Base-by-base conservation (phyloP, 2,888 invertebrate genomes). In the Coelogynopora nodosa region DNA sequence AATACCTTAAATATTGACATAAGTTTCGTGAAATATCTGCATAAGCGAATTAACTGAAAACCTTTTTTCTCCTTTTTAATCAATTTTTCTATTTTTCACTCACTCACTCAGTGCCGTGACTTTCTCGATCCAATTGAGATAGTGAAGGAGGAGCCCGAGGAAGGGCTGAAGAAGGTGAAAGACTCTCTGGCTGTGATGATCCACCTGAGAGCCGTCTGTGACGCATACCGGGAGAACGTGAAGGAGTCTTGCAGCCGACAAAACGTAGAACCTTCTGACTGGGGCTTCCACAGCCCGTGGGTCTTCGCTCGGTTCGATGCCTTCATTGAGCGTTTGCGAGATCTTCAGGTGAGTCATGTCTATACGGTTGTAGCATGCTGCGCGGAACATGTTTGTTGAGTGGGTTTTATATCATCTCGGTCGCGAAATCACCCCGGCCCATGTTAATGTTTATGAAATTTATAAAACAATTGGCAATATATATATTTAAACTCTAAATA, bases 71-170 rank as follows among this genome's bases (percentile, higher is more conserved):
- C n/a, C n/a, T n/a, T n/a, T n/a, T n/a, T n/a, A n/a, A n/a, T n/a
- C n/a, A n/a, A n/a, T n/a, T n/a, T n/a, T n/a, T n/a, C n/a, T n/a
- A n/a, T n/a, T n/a, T n/a, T n/a, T n/a, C n/a, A n/a, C n/a, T n/a
- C 49, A 10, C 49, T 28, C 0, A 1, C 1, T 5, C 31, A 87
- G 87, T 67, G 67, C 0, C 86, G 85, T 27, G 30, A 31, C 18
- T 87, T 86, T 74, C 85, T 87, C 1, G 84, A 84, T 28, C 84
- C 87, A n/a, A 31, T 74, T 18, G 87, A 87, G 49, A 86, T 87
- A 2, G 18, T 87, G 18, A 87, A 87, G 29, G 84, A 29, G 23
- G 87, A 87, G 26, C 67, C 87, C 10, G 87, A 74, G 2, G 87
- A 87, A 87, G 87, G 84, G 13, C 27, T 87, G 23, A 18, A 49